These are phyloP conservation scores for Ophioninae sp. DNA, from an alignment of 2,888 invertebrate genomes.

Conservation along the genomic window DNA sequence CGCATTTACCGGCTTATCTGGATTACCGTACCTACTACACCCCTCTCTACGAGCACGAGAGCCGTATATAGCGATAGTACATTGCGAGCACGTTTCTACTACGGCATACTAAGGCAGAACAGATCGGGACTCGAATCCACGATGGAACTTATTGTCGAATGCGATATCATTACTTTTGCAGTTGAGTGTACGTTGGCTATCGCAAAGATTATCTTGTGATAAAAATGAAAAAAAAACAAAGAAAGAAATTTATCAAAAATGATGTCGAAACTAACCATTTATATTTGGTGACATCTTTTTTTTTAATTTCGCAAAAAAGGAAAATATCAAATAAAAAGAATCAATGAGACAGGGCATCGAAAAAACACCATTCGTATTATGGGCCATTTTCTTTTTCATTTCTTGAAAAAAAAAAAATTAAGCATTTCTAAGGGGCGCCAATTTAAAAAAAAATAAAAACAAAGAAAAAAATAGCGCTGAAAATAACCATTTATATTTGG, in stretches of 20 bases:
- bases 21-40: constrained; percentile 69
- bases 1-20: constrained; percentile 76
- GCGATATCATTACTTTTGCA: constrained; percentile 33
- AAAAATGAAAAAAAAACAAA: background rate
- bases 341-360: too few species aligned
- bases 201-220: background rate
- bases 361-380: too few species aligned
- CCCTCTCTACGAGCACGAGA: constrained; percentile 30
- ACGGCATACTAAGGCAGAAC: constrained; percentile 27
- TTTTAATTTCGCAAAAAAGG: too few species aligned
- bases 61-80: constrained; percentile 46
- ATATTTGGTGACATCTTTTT: too few species aligned
- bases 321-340: too few species aligned
- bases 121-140: constrained; percentile 25
- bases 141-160: constrained; percentile 47
- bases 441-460: too few species aligned
- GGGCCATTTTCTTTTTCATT: too few species aligned
- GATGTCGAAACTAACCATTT: too few species aligned
- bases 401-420: too few species aligned
- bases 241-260: background rate
- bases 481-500: too few species aligned
- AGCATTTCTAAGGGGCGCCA: too few species aligned
- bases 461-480: too few species aligned
- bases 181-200: background rate
- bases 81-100: constrained; percentile 48